Evolutionary conservation across 2,888 invertebrate species (phyloP).

Genomic region (Drosophila helvetica): DNA sequence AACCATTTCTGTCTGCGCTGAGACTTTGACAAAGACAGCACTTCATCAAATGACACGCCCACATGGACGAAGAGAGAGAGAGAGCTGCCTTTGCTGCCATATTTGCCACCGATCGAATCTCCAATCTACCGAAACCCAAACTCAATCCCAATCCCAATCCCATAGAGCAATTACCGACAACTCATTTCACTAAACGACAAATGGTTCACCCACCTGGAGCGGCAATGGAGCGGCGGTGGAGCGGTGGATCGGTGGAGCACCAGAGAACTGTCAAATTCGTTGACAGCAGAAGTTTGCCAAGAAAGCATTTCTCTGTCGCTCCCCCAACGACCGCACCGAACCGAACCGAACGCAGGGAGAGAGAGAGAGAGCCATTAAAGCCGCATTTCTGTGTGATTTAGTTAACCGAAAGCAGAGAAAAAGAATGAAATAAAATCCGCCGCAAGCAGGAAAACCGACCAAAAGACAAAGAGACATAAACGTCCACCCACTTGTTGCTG

Average conservation of each 20-base stretch:
- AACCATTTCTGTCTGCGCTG: background rate
- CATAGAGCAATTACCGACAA: constrained; percentile 64
- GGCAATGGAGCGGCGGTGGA: too few relatives aligned
- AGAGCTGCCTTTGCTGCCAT: constrained; percentile 37
- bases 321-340: background rate
- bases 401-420: constrained; percentile 30
- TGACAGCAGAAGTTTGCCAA: constrained; percentile 65
- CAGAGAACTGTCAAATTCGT: constrained; percentile 69
- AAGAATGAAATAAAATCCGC: constrained; percentile 50
- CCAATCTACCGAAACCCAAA: constrained; percentile 4
- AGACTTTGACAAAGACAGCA: constrained; percentile 37
- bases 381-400: constrained; percentile 52
- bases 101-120: constrained; percentile 43
- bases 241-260: background rate
- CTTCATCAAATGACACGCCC: constrained; percentile 64
- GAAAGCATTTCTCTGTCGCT: constrained; percentile 44
- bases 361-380: constrained; percentile 48
- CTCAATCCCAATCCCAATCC: constrained; percentile 8
- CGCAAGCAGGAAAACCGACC: constrained; percentile 46
- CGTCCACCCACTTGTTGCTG: constrained; percentile 79
- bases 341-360: background rate
- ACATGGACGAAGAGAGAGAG: constrained; percentile 24
- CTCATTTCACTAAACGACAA: constrained; percentile 70
- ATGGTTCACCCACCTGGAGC: constrained; percentile 19
- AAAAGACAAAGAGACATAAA: constrained; percentile 77